phyloP scores from a whole-genome alignment of 2,797 vertebrate genomes.

The Anguilla megastoma region DNA sequence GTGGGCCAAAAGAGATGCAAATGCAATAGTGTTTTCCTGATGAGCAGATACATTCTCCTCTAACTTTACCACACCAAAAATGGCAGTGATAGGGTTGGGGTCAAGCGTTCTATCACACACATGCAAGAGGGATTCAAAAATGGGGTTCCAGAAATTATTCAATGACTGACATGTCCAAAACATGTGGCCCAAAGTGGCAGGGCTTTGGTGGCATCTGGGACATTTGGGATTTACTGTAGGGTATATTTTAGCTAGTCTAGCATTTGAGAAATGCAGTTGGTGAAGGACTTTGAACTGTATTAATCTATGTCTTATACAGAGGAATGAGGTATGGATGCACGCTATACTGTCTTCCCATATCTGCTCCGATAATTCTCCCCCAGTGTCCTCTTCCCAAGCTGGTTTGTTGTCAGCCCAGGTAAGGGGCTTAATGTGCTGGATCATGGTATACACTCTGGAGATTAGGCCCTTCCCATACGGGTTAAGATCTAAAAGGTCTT shows the following conservation, averaged over 20 bases:
- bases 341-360: conserved; percentile 11
- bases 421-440: no score
- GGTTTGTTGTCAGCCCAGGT: no score
- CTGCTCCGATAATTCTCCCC: no score
- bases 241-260: not conserved
- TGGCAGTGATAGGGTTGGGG: not conserved
- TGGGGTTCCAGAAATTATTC: not conserved
- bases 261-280: conserved; percentile 3
- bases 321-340: conserved; percentile 10
- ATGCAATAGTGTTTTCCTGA: not conserved
- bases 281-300: not conserved
- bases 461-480: no score
- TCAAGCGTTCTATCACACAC: not conserved
- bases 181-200: conserved; percentile 8
- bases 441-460: no score
- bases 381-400: no score
- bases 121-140: not conserved
- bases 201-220: conserved; percentile 15
- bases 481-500: no score
- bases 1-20: conserved; percentile 1
- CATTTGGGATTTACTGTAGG: not conserved
- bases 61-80: not conserved
- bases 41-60: not conserved
- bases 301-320: conserved; percentile 23
- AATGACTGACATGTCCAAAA: conserved; percentile 11